These are phyloP conservation scores for Drosophila bipectinata DNA, from an alignment of 1,140 invertebrate species.

Conservation along the genomic window DNA sequence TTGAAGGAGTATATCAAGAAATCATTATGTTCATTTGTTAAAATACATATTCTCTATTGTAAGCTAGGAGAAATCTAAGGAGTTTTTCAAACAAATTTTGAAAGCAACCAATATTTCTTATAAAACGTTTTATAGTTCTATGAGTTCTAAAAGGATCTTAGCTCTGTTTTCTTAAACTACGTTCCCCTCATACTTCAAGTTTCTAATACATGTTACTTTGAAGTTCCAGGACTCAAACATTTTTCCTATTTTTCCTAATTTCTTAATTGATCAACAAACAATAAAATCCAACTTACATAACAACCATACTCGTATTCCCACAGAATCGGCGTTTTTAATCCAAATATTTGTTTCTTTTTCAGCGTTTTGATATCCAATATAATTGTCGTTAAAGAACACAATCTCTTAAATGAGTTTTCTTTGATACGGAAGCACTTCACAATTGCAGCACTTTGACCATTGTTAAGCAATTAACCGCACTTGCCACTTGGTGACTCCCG, in stretches of 20 bases:
- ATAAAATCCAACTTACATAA: slow-evolving; percentile 61
- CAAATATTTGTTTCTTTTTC: slow-evolving; percentile 5
- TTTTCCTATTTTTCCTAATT: too few relatives aligned
- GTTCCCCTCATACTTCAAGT: too few relatives aligned
- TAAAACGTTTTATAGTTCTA: too few relatives aligned
- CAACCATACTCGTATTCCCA: slow-evolving; percentile 72
- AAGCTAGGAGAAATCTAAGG: too few relatives aligned
- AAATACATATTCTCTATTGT: too few relatives aligned
- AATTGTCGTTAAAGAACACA: neutral
- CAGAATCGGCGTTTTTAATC: slow-evolving; percentile 48
- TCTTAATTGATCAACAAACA: neutral
- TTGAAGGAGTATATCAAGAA: too few relatives aligned
- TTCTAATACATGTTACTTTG: neutral
- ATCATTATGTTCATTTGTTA: too few relatives aligned
- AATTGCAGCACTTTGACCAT: slow-evolving; percentile 35
- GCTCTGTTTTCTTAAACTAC: too few relatives aligned
- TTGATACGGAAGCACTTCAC: slow-evolving; percentile 31
- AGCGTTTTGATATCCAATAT: slow-evolving; percentile 16
- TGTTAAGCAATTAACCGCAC: slow-evolving; percentile 33
- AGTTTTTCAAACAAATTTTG: too few relatives aligned
- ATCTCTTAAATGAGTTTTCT: slow-evolving; percentile 9
- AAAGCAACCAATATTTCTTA: too few relatives aligned
- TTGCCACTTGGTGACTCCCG: slow-evolving; percentile 7
- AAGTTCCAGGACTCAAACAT: neutral
- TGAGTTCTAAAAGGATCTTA: too few relatives aligned